phyloP scores from a whole-genome alignment of 2,888 invertebrate species.

The Rhyacophila evoluta region DNA sequence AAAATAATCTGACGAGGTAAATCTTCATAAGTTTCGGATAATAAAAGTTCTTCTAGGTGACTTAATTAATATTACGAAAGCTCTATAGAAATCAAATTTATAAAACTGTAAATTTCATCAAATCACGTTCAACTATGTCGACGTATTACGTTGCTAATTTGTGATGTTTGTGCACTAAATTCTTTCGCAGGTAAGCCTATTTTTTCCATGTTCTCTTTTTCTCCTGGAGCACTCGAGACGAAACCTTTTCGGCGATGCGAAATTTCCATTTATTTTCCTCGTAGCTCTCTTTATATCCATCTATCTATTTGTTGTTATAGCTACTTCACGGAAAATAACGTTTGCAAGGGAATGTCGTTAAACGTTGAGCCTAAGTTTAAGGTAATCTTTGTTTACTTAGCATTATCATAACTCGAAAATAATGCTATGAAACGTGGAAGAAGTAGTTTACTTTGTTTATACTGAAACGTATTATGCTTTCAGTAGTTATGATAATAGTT shows the following conservation, averaged over 20 bases:
- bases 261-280: slow-evolving; percentile 9
- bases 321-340: slow-evolving; percentile 12
- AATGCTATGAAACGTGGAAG: neutral
- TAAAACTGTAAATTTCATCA: too few relatives aligned
- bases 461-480: neutral
- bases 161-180: too few relatives aligned
- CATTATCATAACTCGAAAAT: slow-evolving; percentile 20
- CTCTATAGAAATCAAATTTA: too few relatives aligned
- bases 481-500: neutral
- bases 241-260: neutral
- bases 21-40: too few relatives aligned
- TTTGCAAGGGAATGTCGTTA: slow-evolving; percentile 9
- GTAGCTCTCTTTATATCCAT: neutral
- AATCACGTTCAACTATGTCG: too few relatives aligned
- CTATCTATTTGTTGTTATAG: slow-evolving; percentile 22
- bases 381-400: slow-evolving; percentile 24
- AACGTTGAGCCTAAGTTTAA: slow-evolving; percentile 7
- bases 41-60: too few relatives aligned
- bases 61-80: too few relatives aligned
- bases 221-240: neutral
- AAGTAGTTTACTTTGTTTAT: neutral
- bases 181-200: neutral
- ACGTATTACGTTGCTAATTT: too few relatives aligned
- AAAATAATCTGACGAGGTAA: too few relatives aligned
- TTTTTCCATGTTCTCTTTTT: neutral